Conservation (phyloP, 2,113 vertebrate species). For the Caretta caretta region DNA sequence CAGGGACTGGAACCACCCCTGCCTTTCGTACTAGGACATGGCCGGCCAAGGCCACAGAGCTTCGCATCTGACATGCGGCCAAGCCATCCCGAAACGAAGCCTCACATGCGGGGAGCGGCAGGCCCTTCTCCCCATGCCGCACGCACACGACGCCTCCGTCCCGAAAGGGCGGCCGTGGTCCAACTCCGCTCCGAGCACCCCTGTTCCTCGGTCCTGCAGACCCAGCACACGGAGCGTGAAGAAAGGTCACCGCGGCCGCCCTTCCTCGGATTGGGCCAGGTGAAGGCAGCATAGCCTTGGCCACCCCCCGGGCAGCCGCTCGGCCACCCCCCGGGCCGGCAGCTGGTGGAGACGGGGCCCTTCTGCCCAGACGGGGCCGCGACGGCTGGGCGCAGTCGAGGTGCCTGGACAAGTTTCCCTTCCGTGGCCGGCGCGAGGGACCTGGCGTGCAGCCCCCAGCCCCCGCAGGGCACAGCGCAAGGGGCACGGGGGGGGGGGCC, state of each 20-base stretch:
- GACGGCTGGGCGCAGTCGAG: too few species aligned
- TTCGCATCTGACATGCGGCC: rapidly evolving
- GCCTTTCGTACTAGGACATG: rapidly evolving
- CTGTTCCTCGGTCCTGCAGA: neutral
- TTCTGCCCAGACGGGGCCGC: too few species aligned
- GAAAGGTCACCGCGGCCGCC: neutral
- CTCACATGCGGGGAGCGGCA: rapidly evolving
- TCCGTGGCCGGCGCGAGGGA: neutral
- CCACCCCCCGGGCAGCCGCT: neutral
- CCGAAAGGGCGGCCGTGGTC: neutral
- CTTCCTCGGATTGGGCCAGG: neutral
- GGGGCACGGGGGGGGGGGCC: neutral
- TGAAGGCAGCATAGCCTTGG: too few species aligned
- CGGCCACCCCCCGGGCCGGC: too few species aligned
- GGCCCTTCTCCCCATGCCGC: rapidly evolving
- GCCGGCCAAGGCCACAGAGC: rapidly evolving
- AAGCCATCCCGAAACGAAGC: rapidly evolving
- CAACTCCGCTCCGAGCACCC: neutral
- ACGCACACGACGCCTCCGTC: rapidly evolving
- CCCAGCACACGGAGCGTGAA: rapidly evolving
- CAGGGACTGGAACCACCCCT: too few species aligned
- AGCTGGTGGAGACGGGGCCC: too few species aligned
- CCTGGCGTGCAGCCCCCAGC: neutral
- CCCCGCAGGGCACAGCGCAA: rapidly evolving
- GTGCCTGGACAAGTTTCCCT: neutral